These are phyloP conservation scores for Artibeus lituratus DNA, from an alignment of 2,797 vertebrate species.

Conservation along the genomic window DNA sequence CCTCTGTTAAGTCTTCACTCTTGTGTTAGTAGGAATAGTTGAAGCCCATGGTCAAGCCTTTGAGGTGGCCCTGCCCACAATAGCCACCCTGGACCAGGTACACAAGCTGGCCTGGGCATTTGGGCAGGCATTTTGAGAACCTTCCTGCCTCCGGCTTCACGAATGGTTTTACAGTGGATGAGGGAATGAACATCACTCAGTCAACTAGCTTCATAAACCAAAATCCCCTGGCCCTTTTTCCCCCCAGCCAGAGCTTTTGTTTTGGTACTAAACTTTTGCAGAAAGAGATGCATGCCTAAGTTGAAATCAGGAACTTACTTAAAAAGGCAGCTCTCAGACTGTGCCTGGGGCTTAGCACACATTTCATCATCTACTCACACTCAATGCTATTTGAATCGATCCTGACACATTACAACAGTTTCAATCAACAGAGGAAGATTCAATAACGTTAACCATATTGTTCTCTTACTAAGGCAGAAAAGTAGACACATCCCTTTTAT, in stretches of 20 bases:
- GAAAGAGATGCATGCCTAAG: neutral
- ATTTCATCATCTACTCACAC: neutral
- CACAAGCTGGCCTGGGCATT: neutral
- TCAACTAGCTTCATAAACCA: neutral
- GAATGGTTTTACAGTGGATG: neutral
- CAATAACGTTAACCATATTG: constrained; percentile 38
- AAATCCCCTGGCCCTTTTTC: neutral
- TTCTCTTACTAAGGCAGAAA: constrained; percentile 56
- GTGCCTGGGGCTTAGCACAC: neutral
- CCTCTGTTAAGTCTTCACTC: neutral
- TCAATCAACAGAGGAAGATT: constrained; percentile 59
- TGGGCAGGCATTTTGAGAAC: neutral
- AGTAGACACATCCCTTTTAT: constrained; percentile 50
- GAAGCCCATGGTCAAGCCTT: neutral
- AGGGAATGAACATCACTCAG: neutral
- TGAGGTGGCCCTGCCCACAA: neutral
- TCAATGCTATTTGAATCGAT: constrained; percentile 38
- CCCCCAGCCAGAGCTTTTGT: neutral
- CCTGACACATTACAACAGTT: constrained; percentile 50
- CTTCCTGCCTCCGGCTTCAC: neutral
- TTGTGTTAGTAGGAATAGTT: neutral
- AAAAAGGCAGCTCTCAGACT: neutral
- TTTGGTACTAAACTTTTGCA: constrained; percentile 7
- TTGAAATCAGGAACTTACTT: neutral
- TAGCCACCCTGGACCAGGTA: neutral